Evolutionary conservation across 2,888 invertebrate genomes (phyloP), one percentile per base, ranked within the genome.

Genomic region (Patella ulyssiponensis): DNA sequence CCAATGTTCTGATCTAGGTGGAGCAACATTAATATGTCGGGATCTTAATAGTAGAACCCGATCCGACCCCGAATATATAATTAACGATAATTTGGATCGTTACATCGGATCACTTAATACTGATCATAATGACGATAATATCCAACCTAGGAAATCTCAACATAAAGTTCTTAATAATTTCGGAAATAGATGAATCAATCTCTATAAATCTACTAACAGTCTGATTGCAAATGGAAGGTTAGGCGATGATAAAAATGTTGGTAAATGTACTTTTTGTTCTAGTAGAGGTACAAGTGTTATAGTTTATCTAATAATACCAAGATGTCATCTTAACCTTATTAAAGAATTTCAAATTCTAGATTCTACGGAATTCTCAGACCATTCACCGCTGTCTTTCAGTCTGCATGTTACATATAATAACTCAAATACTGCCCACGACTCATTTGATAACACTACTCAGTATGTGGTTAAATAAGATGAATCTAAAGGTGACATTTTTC

Each of bases 141-240:
- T 27, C 44, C 23, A 74, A n/a, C 44, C 27, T 51, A 72, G 74
- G 33, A 51, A 27, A 51, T 20, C 33, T n/a, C 14, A 69, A 15
- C 71, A 69, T 69, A n/a, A 33, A 5, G 58, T 53, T 2, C 7
- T 20, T 23, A 74, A 77, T 73, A 77, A 52, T n/a, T 74, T 70
- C 74, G 77, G 70, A 3, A 33, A n/a, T 27, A 54, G n/a, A 71
- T 54, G 73, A 33, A 33, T 72, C 64, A 27, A 74, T 27, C 64
- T 71, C 7, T 76, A 69, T 76, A 76, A 71, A 73, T 69, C 64
- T 27, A 64, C 27, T 74, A 70, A 74, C 56, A 33, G 69, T 11
- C 44, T 70, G 52, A 77, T 77, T 44, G n/a, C 74, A 54, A 73
- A 77, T 73, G 77, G 77, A 12, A 52, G 70, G 44, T 51, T 73